Percentiles rank a stretch among this genome's conserved stretches.
Conservation (phyloP, 2,888 invertebrate genomes). For the Cosmia pyralina region DNA sequence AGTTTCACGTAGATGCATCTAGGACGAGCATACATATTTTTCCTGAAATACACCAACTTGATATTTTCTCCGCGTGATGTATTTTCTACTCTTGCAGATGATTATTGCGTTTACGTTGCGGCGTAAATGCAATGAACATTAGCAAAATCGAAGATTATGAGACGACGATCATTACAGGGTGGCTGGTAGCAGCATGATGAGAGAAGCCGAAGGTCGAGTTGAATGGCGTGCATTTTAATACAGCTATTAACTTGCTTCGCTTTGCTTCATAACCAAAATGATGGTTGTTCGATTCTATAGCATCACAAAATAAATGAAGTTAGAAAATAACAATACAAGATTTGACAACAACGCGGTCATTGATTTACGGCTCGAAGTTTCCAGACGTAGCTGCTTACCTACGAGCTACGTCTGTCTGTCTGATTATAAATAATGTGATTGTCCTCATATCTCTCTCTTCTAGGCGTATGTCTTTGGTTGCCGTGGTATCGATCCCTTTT, state of each 20-base stretch:
- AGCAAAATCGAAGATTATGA: not conserved
- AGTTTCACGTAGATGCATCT: no score
- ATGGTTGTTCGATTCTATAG: not conserved
- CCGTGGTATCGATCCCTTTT: conserved; percentile 14
- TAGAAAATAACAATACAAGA: conserved; percentile 6
- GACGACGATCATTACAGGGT: not conserved
- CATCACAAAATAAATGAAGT: not conserved
- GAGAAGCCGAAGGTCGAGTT: not conserved
- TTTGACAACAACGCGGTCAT: conserved; percentile 7
- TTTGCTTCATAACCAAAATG: not conserved
- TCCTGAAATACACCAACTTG: not conserved
- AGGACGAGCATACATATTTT: not conserved
- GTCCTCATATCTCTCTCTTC: conserved; percentile 17
- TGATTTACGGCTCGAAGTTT: conserved; percentile 33
- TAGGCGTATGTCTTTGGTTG: conserved; percentile 1
- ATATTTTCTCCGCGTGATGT: not conserved
- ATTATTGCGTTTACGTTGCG: not conserved
- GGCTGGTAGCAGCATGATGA: not conserved
- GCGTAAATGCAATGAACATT: not conserved
- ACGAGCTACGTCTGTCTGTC: conserved; percentile 16
- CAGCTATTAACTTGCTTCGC: not conserved
- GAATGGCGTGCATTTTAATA: not conserved
- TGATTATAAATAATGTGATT: conserved; percentile 36
- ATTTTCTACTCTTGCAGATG: not conserved
- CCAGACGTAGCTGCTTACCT: conserved; percentile 25